Evolutionary conservation across 2,797 vertebrate species (phyloP).

Genomic region (Sebastolobus alascanus): DNA sequence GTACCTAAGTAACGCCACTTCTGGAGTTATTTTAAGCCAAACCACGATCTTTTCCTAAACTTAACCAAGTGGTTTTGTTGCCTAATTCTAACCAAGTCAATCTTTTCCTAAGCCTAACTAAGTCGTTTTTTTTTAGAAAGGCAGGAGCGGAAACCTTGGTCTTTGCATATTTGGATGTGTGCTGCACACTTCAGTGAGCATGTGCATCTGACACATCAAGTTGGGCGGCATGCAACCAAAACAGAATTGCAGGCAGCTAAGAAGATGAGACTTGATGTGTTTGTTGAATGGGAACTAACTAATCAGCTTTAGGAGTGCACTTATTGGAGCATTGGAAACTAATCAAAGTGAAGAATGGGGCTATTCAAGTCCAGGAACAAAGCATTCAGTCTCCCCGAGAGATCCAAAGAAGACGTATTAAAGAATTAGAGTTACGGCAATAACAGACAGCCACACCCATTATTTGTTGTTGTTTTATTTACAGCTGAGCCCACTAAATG

Average conservation of each 20-base stretch:
- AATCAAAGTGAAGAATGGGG: conserved; percentile 69
- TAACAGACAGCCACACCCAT: conserved; percentile 21
- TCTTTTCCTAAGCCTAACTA: no score
- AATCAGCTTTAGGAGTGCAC: conserved; percentile 67
- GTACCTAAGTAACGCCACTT: no score
- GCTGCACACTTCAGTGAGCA: neutral
- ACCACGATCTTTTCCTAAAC: no score
- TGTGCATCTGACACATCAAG: neutral
- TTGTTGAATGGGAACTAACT: conserved; percentile 64
- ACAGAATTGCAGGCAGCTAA: conserved; percentile 19
- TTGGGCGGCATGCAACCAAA: neutral
- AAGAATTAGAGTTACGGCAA: conserved; percentile 14
- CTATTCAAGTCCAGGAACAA: conserved; percentile 52
- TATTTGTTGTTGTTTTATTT: conserved; percentile 19
- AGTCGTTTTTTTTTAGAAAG: no score
- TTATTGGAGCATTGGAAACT: conserved; percentile 69
- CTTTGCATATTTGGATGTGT: neutral
- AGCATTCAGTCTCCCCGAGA: conserved; percentile 38
- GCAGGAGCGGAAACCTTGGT: neutral
- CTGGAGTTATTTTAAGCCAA: no score
- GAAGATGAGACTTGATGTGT: conserved; percentile 53
- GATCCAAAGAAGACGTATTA: conserved; percentile 51
- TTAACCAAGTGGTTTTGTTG: no score
- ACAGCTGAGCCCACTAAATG: neutral
- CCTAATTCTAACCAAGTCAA: no score